Percentiles rank a stretch among this genome's conserved stretches.
Conservation (phyloP, 2,888 invertebrate genomes). For the Leptopilina myrica region DNA sequence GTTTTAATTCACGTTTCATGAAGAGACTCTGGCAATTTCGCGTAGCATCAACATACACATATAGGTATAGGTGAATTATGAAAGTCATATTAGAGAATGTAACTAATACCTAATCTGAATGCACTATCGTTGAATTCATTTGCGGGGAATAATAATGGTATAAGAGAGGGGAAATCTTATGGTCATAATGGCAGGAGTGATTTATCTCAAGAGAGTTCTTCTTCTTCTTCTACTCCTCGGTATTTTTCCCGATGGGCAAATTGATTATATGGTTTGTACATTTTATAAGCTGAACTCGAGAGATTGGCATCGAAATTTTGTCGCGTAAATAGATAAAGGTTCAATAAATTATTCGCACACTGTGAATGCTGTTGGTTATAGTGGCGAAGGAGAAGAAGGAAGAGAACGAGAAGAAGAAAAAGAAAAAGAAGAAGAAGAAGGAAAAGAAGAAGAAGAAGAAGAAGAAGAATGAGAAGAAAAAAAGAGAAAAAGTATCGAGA, state of each 20-base stretch:
- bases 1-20: too few relatives aligned
- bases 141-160: slow-evolving; percentile 2
- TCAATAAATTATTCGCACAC: slow-evolving; percentile 66
- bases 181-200: background rate
- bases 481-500: background rate
- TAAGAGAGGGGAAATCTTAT: background rate
- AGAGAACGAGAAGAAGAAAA: background rate
- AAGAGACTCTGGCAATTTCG: too few relatives aligned
- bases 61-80: too few relatives aligned
- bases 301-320: slow-evolving; percentile 66
- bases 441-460: too few relatives aligned
- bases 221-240: background rate
- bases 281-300: slow-evolving; percentile 7
- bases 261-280: slow-evolving; percentile 18
- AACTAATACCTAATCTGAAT: slow-evolving; percentile 2
- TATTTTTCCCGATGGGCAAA: slow-evolving; percentile 33
- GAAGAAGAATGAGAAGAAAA: too few relatives aligned
- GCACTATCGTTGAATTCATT: slow-evolving; percentile 6
- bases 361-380: slow-evolving; percentile 35
- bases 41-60: too few relatives aligned
- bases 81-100: too few relatives aligned
- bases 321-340: slow-evolving; percentile 68
- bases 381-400: background rate
- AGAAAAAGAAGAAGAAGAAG: slow-evolving; percentile 38
- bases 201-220: slow-evolving; percentile 21